phyloP scores from a whole-genome alignment of 2,888 invertebrate species.

The Omphaloscelis lunosa region DNA sequence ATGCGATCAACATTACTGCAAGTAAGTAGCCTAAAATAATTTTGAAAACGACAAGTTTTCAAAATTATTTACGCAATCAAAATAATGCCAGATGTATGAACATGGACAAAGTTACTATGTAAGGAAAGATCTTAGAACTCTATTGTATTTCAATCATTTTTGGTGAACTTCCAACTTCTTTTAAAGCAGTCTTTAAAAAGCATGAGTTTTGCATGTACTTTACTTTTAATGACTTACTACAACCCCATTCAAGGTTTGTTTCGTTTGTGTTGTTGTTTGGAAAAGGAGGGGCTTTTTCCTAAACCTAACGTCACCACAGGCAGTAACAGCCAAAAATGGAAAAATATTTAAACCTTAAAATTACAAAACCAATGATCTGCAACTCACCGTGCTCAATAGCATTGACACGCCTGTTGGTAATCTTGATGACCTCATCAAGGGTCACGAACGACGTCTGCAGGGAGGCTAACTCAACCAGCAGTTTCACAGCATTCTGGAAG shows the following conservation, averaged over 20 bases:
- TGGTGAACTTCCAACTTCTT: background rate
- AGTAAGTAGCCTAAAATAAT: background rate
- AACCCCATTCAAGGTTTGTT: background rate
- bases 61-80: background rate
- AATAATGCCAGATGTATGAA: background rate
- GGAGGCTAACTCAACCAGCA: conserved; percentile 99
- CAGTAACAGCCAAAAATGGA: background rate
- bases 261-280: no score
- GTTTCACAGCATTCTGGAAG: conserved; percentile 98
- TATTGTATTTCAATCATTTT: background rate
- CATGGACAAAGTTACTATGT: background rate
- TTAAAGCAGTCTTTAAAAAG: background rate
- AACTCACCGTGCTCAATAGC: conserved; percentile 98
- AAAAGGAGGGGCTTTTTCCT: no score
- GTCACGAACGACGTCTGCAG: conserved; percentile 99
- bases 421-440: conserved; percentile 99
- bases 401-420: conserved; percentile 99
- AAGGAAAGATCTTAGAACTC: background rate
- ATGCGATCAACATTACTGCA: background rate
- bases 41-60: no score
- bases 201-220: background rate
- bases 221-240: background rate
- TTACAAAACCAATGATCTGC: background rate
- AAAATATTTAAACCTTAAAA: background rate
- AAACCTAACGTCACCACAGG: background rate